Evolutionary conservation across 2,888 invertebrate species (phyloP), one percentile per base, ranked within the genome.

Genomic region (Cabera pusaria): DNA sequence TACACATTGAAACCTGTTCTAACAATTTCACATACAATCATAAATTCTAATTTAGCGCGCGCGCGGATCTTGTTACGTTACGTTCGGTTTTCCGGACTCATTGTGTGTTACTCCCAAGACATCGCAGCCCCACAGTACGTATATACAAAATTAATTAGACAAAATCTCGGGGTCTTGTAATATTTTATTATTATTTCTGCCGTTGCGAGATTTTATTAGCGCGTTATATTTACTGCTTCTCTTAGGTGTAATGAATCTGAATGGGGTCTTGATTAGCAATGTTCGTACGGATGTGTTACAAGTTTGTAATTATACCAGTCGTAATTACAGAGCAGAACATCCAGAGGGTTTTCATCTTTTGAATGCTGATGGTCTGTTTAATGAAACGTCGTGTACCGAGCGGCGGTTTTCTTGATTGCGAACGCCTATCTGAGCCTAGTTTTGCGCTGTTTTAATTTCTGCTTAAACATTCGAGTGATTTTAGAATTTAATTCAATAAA

Each of bases 101-200:
- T 83, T 86, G 86, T 86, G 64, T 76, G 80, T 75, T 74, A 72
- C 79, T 84, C 87, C 84, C 88, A 79, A 87, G 86, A 84, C 86
- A 76, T 78, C 69, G 77, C 72, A 75, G 72, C 83, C 83, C 82
- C 70, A 70, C 68, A 72, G 60, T 73, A 75, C 76, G 72, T 69
- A 82, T 80, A 84, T 81, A 84, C 81, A 80, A 88, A 87, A 88
- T 88, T 88, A 88, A 88, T 88, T 88, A 88, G 83, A 80, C 81
- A 75, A 86, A 85, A 83, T 82, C 83, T 81, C 68, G 72, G 67
- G 72, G 61, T 79, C 84, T 76, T 76, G 81, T 85, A 80, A 86
- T 86, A 85, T 86, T 87, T 87, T 86, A 87, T 83, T 86, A 88
- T 85, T 84, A 87, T 83, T 84, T 84, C 75, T 76, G 74, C 70